Percentiles rank a stretch among this genome's conserved stretches.
These are phyloP conservation scores for Aplidium turbinatum DNA, from an alignment of 23 tunicate genomes.

Conservation along the genomic window DNA sequence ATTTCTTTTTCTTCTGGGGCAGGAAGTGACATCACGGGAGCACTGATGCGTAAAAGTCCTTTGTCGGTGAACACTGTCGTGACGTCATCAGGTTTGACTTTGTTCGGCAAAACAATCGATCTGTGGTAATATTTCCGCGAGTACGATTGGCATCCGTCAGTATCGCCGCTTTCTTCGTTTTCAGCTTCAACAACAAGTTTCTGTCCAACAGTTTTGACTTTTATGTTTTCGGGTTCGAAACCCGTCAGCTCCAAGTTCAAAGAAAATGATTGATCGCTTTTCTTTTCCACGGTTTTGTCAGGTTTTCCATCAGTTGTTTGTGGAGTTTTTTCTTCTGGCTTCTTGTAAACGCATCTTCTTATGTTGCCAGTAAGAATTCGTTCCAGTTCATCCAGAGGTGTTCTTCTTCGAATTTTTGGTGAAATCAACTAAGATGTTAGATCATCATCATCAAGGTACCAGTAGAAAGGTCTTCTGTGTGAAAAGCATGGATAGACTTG, in stretches of 20 bases:
- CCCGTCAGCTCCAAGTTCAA: conserved; percentile 9
- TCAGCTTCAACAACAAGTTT: conserved; percentile 24
- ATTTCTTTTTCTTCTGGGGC: conserved; percentile 23
- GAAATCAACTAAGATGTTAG: too few species aligned
- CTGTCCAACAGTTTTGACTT: conserved; percentile 30
- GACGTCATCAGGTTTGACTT: conserved; percentile 24
- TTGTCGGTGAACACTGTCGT: conserved; percentile 18
- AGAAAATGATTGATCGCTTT: not conserved
- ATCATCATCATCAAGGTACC: not conserved
- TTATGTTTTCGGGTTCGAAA: conserved; percentile 30
- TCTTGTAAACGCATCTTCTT: too few species aligned
- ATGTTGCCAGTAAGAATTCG: too few species aligned
- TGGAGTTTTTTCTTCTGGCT: too few species aligned
- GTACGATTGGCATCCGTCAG: conserved; percentile 19
- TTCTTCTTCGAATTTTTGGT: not conserved
- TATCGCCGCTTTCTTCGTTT: conserved; percentile 8
- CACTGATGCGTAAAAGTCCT: conserved; percentile 29
- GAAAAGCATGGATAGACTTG: not conserved
- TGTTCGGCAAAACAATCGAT: conserved; percentile 29
- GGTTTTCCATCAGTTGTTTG: not conserved
- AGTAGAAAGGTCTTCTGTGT: not conserved
- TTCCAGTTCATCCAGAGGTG: not conserved
- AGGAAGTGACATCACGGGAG: conserved; percentile 37
- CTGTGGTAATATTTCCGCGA: conserved; percentile 15
- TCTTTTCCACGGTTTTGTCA: not conserved